Conservation (phyloP, 2,113 vertebrate genomes). For the Hippotragus niger region DNA sequence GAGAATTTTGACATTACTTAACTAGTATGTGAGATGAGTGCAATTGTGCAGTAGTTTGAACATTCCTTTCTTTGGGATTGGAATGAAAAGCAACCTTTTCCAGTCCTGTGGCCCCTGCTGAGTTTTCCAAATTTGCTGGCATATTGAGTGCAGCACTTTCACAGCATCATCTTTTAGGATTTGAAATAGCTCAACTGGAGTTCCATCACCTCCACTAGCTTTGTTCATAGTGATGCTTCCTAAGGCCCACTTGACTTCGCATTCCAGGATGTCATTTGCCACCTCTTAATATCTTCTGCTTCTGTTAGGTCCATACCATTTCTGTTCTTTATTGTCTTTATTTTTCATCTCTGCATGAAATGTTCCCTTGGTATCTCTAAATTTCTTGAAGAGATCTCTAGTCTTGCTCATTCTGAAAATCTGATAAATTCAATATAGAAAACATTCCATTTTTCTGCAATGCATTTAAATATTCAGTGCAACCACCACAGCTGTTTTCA, state of each 20-base stretch:
- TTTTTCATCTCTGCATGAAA: not conserved
- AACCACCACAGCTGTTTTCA: not conserved
- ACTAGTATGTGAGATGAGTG: not conserved
- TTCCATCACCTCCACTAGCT: not conserved
- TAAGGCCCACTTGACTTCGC: rapidly evolving
- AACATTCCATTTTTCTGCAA: not conserved
- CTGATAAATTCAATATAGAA: not conserved
- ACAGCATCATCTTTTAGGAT: not conserved
- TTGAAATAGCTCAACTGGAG: not conserved
- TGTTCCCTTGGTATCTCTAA: not conserved
- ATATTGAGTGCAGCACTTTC: not conserved
- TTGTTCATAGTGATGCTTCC: not conserved
- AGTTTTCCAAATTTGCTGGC: not conserved
- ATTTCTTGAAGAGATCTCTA: not conserved
- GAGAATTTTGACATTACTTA: not conserved
- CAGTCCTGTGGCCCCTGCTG: not conserved
- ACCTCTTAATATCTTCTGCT: not conserved
- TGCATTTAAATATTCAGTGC: not conserved
- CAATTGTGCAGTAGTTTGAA: not conserved
- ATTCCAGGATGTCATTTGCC: not conserved
- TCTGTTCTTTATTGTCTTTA: not conserved
- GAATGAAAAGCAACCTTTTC: not conserved
- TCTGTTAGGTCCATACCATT: not conserved
- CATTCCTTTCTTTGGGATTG: not conserved
- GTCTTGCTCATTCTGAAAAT: not conserved